Evolutionary conservation across 2,797 vertebrate species (phyloP).

Genomic region (Odontamblyopus lacepedii): DNA sequence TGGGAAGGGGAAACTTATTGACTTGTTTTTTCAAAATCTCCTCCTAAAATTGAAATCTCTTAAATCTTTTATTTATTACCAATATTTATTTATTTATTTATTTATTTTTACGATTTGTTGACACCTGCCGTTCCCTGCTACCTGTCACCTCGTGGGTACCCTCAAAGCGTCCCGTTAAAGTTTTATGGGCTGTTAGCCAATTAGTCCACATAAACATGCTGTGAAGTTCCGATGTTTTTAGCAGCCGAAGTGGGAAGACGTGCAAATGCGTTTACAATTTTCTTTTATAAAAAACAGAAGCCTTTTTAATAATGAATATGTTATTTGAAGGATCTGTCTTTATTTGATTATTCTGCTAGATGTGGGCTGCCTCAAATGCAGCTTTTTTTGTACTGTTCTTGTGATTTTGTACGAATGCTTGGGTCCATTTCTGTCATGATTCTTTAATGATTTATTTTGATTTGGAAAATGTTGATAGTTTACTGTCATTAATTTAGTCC

Average conservation of each 20-base stretch:
- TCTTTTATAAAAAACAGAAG: not conserved
- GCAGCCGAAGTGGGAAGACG: no score
- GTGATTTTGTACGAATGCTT: no score
- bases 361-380: not conserved
- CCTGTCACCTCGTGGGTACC: not conserved
- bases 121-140: not conserved
- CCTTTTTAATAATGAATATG: not conserved
- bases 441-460: not conserved
- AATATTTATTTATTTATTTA: not conserved
- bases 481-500: not conserved
- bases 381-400: no score
- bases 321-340: not conserved
- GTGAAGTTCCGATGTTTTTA: constrained; percentile 11
- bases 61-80: not conserved
- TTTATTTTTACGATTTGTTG: not conserved
- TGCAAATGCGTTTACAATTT: no score
- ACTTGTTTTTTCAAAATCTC: constrained; percentile 24
- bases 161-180: constrained; percentile 9
- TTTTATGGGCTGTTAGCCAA: constrained; percentile 22
- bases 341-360: not conserved
- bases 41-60: constrained; percentile 19
- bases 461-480: not conserved
- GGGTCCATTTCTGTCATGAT: no score
- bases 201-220: constrained; percentile 21
- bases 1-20: constrained; percentile 49